Evolutionary conservation across 2,888 invertebrate species (phyloP), one percentile per base, ranked within the genome.

Genomic region (Drosophila birchii): DNA sequence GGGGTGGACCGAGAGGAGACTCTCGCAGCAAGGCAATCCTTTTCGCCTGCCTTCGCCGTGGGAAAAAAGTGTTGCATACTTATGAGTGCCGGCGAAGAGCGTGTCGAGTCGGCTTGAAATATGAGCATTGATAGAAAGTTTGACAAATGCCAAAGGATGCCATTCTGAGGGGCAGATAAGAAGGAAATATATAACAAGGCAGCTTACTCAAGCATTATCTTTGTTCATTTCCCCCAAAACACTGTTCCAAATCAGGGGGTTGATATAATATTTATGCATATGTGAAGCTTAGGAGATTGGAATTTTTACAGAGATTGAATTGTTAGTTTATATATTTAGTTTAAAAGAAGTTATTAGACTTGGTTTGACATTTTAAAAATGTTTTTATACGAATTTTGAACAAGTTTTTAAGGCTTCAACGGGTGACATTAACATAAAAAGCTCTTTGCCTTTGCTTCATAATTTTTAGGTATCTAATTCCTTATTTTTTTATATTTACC

Each of bases 11-110:
- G 45, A 44, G 57, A 14, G 11, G 45, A 6, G 5, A 1, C 8
- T n/a, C 6, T 7, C 9, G 8, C 9, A 3, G 3, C 47, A 5
- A n/a, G 49, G 47, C 45, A 55, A 63, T 57, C 61, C 61, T 62
- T 62, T 58, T 57, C 73, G 79, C 69, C 54, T 81, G 84, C 81
- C 36, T 2, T 20, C 18, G 51, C 38, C 49, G 64, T 66, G 64
- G 63, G 51, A 75, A 74, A 73, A 84, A 84, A 84, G 81, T 81
- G 80, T 84, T 80, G 85, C 87, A 86, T 86, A 84, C 84, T 84
- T 86, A 81, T 80, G 79, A 80, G 77, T 64, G 78, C 56, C 75
- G 77, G 41, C 12, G 9, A 39, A 36, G 49, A 43, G 54, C 38
- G 45, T 36, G 45, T 51, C 34, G 51, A 51, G 51, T 23, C 43